phyloP scores from a whole-genome alignment of 2,888 invertebrate species.

The Mythimna lalbum region DNA sequence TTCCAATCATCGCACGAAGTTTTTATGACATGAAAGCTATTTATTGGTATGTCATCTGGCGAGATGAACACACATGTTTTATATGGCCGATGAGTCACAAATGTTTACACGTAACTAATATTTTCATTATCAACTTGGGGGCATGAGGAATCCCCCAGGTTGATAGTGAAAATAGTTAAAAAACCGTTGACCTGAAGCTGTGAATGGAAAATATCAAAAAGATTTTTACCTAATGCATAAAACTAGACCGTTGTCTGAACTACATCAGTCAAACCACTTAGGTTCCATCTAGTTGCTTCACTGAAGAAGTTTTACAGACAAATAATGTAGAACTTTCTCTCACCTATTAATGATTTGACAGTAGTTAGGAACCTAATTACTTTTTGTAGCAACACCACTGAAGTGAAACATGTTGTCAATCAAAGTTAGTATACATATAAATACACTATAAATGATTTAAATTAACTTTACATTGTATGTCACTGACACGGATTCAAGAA shows the following conservation, averaged over 20 bases:
- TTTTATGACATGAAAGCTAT: constrained; percentile 45
- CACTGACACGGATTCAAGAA: constrained; percentile 29
- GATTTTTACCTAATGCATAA: no score
- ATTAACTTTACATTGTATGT: constrained; percentile 9
- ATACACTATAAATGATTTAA: neutral
- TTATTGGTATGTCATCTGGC: constrained; percentile 38
- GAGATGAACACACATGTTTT: constrained; percentile 37
- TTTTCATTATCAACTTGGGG: constrained; percentile 4
- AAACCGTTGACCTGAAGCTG: no score
- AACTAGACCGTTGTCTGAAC: no score
- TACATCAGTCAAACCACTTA: no score
- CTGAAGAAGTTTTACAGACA: neutral
- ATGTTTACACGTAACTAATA: neutral
- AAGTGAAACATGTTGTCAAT: constrained; percentile 1
- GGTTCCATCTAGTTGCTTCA: neutral
- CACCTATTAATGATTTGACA: neutral
- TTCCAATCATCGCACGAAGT: constrained; percentile 36
- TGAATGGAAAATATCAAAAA: no score
- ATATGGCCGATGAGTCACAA: constrained; percentile 21
- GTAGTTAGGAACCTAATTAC: constrained; percentile 1
- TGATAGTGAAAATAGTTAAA: neutral
- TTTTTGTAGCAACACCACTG: neutral
- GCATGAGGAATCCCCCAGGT: neutral
- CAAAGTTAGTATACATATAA: neutral
- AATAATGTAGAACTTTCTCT: neutral